These are phyloP conservation scores for Enteromius thamalakanensis DNA, from an alignment of 2,797 vertebrate genomes.

Conservation along the genomic window DNA sequence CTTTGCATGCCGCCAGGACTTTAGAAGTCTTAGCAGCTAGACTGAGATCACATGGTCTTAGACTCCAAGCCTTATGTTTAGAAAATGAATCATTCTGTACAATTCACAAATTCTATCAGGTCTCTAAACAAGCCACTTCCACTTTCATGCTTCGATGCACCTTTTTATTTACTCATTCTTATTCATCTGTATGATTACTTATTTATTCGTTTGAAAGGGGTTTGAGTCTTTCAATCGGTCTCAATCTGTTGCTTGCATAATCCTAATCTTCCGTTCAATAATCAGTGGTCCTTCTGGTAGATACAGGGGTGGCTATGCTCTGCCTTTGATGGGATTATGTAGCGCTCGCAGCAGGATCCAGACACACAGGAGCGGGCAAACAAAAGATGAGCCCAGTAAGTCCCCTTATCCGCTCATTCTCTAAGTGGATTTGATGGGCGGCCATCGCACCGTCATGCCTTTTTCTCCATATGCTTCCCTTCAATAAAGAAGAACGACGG, in stretches of 20 bases:
- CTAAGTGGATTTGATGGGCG: slow-evolving; percentile 72
- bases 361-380: slow-evolving; percentile 50
- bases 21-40: slow-evolving; percentile 35
- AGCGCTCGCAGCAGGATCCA: slow-evolving; percentile 47
- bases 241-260: slow-evolving; percentile 43
- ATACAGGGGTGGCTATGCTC: slow-evolving; percentile 40
- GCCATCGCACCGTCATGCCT: background rate
- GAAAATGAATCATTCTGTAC: background rate
- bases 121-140: background rate
- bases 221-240: slow-evolving; percentile 3
- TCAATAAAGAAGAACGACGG: slow-evolving; percentile 1
- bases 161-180: slow-evolving; percentile 15
- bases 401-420: slow-evolving; percentile 56
- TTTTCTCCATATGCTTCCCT: slow-evolving; percentile 37
- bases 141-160: background rate
- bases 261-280: slow-evolving; percentile 51
- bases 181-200: slow-evolving; percentile 35
- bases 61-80: background rate
- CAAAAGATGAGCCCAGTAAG: slow-evolving; percentile 58
- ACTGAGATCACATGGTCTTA: slow-evolving; percentile 17
- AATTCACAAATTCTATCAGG: background rate
- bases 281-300: slow-evolving; percentile 47
- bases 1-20: slow-evolving; percentile 9
- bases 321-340: slow-evolving; percentile 59
- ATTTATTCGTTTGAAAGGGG: slow-evolving; percentile 15